Evolutionary conservation across 2,797 vertebrate species (phyloP).

Genomic region (Enteromius thamalakanensis): DNA sequence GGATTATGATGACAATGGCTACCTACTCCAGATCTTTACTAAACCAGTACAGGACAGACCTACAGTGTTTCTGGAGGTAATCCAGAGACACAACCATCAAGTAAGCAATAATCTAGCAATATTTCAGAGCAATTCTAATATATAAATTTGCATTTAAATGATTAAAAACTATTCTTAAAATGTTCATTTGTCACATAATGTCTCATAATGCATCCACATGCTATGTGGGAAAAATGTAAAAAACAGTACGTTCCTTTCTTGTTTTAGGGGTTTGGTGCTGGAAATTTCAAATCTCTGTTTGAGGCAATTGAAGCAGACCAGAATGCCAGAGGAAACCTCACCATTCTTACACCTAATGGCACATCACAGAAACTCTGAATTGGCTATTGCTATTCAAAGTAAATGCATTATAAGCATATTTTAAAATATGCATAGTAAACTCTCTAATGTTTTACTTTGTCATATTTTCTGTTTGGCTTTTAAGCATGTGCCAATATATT

Average conservation of each 20-base stretch:
- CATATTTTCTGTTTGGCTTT: neutral
- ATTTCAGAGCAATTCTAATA: neutral
- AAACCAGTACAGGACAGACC: constrained; percentile 97
- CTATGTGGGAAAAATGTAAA: neutral
- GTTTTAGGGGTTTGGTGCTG: constrained; percentile 91
- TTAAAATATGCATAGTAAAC: neutral
- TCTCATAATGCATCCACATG: neutral
- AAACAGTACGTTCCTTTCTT: neutral
- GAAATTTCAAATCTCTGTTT: constrained; percentile 97
- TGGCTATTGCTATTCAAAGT: neutral
- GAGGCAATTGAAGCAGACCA: constrained; percentile 95
- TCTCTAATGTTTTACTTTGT: neutral
- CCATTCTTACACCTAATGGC: constrained; percentile 79
- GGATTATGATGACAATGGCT: constrained; percentile 94
- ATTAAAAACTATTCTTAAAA: neutral
- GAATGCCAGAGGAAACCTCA: constrained; percentile 89
- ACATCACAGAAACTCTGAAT: constrained; percentile 72
- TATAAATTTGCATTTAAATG: neutral
- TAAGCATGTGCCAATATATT: neutral
- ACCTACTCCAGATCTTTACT: constrained; percentile 97
- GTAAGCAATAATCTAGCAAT: constrained; percentile 68
- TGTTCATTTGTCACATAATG: neutral
- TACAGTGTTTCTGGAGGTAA: constrained; percentile 94
- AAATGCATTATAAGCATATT: neutral
- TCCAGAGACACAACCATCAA: constrained; percentile 95